phyloP scores from a whole-genome alignment of 1,140 invertebrate species.

The Anastrepha ludens region DNA sequence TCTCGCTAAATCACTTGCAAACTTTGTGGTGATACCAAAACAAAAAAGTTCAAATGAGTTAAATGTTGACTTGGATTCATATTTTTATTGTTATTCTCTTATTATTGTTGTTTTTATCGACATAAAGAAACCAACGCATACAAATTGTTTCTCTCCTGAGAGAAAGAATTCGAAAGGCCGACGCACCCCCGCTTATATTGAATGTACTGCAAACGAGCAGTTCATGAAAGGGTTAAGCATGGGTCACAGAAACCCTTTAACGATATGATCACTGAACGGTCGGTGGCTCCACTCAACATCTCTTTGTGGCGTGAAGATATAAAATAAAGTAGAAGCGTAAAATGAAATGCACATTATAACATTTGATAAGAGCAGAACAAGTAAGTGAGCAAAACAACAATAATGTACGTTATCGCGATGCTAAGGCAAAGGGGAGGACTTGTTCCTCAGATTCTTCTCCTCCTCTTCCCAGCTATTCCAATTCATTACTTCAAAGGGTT shows the following conservation, averaged over 20 bases:
- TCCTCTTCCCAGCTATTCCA: background rate
- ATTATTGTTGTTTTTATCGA: background rate
- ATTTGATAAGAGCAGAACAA: slow-evolving; percentile 15
- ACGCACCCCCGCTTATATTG: background rate
- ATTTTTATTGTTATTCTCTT: background rate
- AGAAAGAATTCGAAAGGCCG: background rate
- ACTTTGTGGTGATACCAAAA: slow-evolving; percentile 7
- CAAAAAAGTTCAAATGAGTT: background rate
- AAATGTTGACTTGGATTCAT: background rate
- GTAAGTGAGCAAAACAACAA: slow-evolving; percentile 12
- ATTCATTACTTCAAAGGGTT: slow-evolving; percentile 21
- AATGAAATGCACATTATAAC: slow-evolving; percentile 35
- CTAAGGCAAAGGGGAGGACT: background rate
- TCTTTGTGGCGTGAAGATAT: background rate
- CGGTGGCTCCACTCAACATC: background rate
- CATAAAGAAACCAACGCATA: background rate
- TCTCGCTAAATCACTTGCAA: slow-evolving; percentile 21
- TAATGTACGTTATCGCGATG: background rate
- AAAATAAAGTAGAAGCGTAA: slow-evolving; percentile 36
- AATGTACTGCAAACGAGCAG: slow-evolving; percentile 46
- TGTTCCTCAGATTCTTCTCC: background rate
- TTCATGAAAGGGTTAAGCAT: slow-evolving; percentile 43
- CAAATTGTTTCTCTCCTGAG: background rate
- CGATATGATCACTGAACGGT: background rate
- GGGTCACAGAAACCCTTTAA: slow-evolving; percentile 14